Evolutionary conservation across 2,888 invertebrate species (phyloP), one percentile per base, ranked within the genome.

Genomic region (Drosophila macrospina): DNA sequence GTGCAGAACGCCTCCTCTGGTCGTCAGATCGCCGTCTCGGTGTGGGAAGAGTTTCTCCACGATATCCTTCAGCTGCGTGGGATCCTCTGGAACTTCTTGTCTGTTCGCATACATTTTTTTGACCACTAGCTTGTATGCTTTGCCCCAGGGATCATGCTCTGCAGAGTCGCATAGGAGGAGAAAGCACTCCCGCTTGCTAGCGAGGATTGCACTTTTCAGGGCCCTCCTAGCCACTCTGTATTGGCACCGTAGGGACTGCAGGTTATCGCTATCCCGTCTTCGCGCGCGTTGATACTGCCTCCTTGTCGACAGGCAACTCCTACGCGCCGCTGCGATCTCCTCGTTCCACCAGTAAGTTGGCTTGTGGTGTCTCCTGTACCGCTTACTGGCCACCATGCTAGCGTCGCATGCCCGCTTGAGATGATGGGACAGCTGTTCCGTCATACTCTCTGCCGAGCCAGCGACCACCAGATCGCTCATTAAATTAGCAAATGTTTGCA

Each of bases 291-390:
- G 26, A 3, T 13, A 24, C 5, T 4, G n/a, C 3, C 24, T 2
- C 6, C 42, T 24, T 6, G 42, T n/a, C 2, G 20, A 1, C 0
- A 24, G 10, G 24, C 42, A 42, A 0, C 2, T 24, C 6, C n/a
- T 5, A 5, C 42, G 20, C 6, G n/a, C 2, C 6, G 6, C 24
- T 3, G 42, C 42, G 2, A 42, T 42, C 1, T 7, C n/a, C 3
- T 42, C 42, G 6, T 24, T 45, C 44, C 28, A 44, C 44, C 44
- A 45, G 15, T 28, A 45, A 2, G 24, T 13, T 5, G 28, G 10
- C 3, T 8, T 13, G 7, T 45, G 13, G 0, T 13, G 10, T 5
- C 13, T 28, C 13, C 7, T 11, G 13, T 8, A 8, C 1, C 7
- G 8, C 4, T 28, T 13, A 2, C 44, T 28, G 0, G 8, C 5